phyloP scores from a whole-genome alignment of 2,888 invertebrate genomes.

The Metallyticus violacea region DNA sequence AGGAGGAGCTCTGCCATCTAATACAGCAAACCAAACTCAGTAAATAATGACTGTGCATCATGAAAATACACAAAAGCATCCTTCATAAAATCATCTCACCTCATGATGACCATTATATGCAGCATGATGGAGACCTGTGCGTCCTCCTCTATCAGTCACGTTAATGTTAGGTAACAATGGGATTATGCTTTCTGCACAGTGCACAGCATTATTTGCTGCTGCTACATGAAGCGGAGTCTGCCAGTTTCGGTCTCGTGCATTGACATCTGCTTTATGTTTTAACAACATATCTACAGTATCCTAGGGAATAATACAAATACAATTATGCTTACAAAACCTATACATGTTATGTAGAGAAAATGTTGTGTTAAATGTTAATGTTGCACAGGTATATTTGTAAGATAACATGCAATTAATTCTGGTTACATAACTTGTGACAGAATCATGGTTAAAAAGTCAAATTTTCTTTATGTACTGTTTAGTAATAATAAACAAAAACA shows the following conservation, averaged over 20 bases:
- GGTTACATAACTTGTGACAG: too few relatives aligned
- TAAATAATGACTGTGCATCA: neutral
- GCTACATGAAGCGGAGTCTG: slow-evolving; percentile 62
- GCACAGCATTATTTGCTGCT: slow-evolving; percentile 59
- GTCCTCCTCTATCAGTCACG: slow-evolving; percentile 55
- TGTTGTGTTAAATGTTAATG: too few relatives aligned
- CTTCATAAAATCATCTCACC: slow-evolving; percentile 36
- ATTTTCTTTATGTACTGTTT: too few relatives aligned
- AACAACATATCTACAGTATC: slow-evolving; percentile 53
- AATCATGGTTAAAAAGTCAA: too few relatives aligned
- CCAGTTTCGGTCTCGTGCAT: slow-evolving; percentile 60
- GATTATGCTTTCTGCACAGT: slow-evolving; percentile 54
- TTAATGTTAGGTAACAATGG: slow-evolving; percentile 50
- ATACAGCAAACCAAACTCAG: slow-evolving; percentile 14
- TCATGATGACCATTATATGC: slow-evolving; percentile 59
- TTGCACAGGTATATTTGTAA: too few relatives aligned
- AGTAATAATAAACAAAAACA: too few relatives aligned
- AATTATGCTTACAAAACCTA: too few relatives aligned
- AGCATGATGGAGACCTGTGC: slow-evolving; percentile 63
- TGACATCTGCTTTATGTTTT: slow-evolving; percentile 56
- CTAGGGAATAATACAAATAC: slow-evolving; percentile 36
- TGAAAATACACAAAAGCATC: neutral
- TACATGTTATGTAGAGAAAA: too few relatives aligned
- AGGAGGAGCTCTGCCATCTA: slow-evolving; percentile 55
- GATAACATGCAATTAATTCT: too few relatives aligned